Conservation (phyloP, 2,797 vertebrate genomes). For the Ptychobarbus kaznakovi region DNA sequence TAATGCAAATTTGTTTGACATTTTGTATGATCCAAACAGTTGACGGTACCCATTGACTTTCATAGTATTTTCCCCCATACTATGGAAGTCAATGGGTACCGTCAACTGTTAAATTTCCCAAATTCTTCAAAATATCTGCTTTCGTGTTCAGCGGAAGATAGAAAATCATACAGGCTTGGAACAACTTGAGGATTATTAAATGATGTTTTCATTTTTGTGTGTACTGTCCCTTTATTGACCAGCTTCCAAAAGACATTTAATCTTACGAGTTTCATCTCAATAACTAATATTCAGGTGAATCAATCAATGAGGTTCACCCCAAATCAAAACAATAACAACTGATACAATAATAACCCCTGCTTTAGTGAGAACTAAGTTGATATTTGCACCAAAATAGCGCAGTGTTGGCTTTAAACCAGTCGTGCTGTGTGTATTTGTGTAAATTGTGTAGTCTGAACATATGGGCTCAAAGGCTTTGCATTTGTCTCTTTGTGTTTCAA, state of each 20-base stretch:
- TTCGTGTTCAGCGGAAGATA: not conserved
- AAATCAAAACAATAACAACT: not conserved
- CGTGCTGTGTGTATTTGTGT: not conserved
- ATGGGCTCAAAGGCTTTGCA: conserved; percentile 13
- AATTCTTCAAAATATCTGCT: too few relatives aligned
- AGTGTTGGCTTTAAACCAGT: conserved; percentile 1
- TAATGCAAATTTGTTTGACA: not conserved
- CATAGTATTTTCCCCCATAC: not conserved
- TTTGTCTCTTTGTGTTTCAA: conserved; percentile 82
- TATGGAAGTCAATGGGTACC: too few relatives aligned
- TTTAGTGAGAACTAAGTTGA: not conserved
- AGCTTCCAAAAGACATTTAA: not conserved
- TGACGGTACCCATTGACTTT: not conserved
- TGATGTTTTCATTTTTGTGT: not conserved
- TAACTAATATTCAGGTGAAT: not conserved
- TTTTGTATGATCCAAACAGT: too few relatives aligned
- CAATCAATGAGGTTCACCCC: not conserved
- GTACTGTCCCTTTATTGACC: not conserved
- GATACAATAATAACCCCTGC: not conserved
- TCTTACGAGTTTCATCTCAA: not conserved
- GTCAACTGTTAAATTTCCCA: too few relatives aligned
- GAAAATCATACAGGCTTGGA: not conserved
- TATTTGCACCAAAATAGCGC: not conserved
- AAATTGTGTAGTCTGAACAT: not conserved
- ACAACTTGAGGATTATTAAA: not conserved